Conservation (phyloP, 2,888 invertebrate species). For the Ophonus ardosiacus region DNA sequence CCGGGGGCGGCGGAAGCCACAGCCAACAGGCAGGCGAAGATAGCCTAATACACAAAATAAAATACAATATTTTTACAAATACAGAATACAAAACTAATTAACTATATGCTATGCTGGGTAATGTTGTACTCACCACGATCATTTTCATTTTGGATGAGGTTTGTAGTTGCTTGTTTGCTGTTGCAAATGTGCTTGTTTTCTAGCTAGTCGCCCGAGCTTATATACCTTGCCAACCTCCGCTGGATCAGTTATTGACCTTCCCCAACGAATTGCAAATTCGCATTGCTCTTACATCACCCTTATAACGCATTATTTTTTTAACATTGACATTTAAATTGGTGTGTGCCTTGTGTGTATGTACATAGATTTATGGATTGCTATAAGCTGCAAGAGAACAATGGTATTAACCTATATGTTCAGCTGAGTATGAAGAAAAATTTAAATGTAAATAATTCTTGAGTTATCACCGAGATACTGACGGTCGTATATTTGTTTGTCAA, state of each 20-base stretch:
- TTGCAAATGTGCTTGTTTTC: background rate
- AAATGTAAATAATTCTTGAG: background rate
- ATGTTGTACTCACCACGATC: background rate
- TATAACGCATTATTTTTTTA: background rate
- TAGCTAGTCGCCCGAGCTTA: background rate
- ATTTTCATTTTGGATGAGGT: background rate
- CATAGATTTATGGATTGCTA: background rate
- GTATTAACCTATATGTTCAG: background rate
- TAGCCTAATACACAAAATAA: background rate
- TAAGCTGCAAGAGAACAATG: background rate
- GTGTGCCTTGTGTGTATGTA: background rate
- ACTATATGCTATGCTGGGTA: background rate
- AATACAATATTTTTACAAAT: background rate
- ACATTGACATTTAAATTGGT: background rate
- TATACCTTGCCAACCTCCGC: background rate
- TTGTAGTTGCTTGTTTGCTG: background rate
- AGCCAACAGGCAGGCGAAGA: background rate
- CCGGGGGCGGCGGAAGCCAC: background rate
- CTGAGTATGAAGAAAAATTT: background rate
- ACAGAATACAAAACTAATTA: no score
- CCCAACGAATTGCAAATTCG: background rate
- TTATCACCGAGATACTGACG: background rate
- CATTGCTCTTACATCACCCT: background rate
- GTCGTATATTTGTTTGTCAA: background rate
- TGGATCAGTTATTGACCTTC: background rate